Evolutionary conservation across 2,113 vertebrate species (phyloP), one percentile per base, ranked within the genome.

Genomic region (Grantiella picta): DNA sequence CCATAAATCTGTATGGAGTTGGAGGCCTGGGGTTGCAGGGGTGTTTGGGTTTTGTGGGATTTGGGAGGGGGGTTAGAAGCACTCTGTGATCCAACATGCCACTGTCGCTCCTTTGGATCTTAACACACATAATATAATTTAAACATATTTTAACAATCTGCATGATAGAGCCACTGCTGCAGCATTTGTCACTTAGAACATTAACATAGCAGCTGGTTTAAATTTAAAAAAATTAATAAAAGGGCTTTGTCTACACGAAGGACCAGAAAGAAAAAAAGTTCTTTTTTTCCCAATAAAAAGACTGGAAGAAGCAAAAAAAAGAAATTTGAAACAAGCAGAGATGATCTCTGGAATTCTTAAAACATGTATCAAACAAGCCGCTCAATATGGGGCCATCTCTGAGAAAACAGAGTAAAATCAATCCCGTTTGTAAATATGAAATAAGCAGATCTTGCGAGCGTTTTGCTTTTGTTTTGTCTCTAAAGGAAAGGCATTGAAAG

Each of bases 191-290:
- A 56, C 86, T 95, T 57, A 72, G 68, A 96, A 87, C 25, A 82
- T 52, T 95, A 93, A 93, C 82, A 73, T 25, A 12, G 29, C 85
- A 95, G 61, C 64, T 96, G 94, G 89, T 93, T 95, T 95, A 92
- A 71, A 92, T 92, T 95, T 82, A 10, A n/a, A 89, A 90, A 80
- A 68, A 36, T 19, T 90, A 96, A 71, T 92, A 78, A 71, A 90
- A 68, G 22, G 25, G 13, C 13, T 94, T 93, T 88, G 45, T 50
- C 84, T 85, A 56, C 44, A 85, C 56, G 69, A 91, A 85, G n/a
- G 45, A 88, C 40, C 19, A 76, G 53, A 80, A n/a, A 8, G 36
- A 40, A 7, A 59, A 78, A 73, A 79, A 64, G 4, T 42, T 12
- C 15, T 19, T 33, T 53, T 42, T 80, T 15, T 5, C 18, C 38